These are phyloP conservation scores for Oscheius myriophilus DNA, from an alignment of 2,888 invertebrate species.

Conservation along the genomic window DNA sequence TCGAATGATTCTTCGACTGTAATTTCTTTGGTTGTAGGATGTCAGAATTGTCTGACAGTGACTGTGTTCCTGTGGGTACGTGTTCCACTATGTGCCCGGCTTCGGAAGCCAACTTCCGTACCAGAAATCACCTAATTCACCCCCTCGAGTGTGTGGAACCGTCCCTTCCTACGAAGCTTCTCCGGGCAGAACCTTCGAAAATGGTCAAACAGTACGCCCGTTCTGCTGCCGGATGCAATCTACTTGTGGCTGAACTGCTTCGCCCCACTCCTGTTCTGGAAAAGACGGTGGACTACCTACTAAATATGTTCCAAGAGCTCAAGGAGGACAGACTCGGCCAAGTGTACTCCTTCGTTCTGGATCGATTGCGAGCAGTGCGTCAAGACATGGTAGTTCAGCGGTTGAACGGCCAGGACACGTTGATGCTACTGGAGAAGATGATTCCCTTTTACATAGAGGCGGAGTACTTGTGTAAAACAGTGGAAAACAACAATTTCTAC, in stretches of 20 bases:
- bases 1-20: neutral
- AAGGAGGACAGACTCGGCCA: constrained; percentile 35
- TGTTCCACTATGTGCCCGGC: constrained; percentile 40
- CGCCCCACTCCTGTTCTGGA: constrained; percentile 39
- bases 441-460: constrained; percentile 48
- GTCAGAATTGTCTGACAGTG: neutral
- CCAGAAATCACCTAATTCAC: constrained; percentile 40
- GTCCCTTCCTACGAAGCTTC: neutral
- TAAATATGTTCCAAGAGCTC: constrained; percentile 33
- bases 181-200: neutral
- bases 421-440: constrained; percentile 50
- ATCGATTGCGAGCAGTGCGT: constrained; percentile 51
- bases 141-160: constrained; percentile 36
- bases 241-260: constrained; percentile 27
- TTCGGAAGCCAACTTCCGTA: constrained; percentile 41
- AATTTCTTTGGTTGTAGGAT: neutral
- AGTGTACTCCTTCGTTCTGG: constrained; percentile 47
- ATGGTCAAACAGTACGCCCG: constrained; percentile 51
- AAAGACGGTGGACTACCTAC: constrained; percentile 42
- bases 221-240: constrained; percentile 43
- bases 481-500: constrained; percentile 28
- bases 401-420: constrained; percentile 24
- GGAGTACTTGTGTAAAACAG: constrained; percentile 34
- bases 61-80: constrained; percentile 1
- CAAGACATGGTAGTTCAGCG: constrained; percentile 53